Percentiles rank a stretch among this genome's conserved stretches.
Evolutionary conservation across 64 coral and sea anemone species (phyloP).

Genomic region (Orbicella faveolata): DNA sequence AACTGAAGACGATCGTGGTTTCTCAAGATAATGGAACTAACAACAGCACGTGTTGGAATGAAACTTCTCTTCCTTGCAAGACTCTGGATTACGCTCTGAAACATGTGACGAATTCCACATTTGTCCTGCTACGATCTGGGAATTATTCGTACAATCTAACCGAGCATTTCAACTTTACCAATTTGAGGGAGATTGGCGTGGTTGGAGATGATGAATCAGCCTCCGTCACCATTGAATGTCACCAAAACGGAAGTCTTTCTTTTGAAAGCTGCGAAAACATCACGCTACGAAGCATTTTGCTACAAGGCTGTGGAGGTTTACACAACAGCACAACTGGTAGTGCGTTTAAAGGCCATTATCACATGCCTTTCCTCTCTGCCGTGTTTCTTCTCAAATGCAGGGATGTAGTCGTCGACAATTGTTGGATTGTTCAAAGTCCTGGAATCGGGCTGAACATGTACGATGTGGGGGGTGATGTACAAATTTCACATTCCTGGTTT

Average conservation of each 20-base stretch:
- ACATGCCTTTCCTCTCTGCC: constrained; percentile 18
- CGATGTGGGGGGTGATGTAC: constrained; percentile 55
- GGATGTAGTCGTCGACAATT: constrained; percentile 18
- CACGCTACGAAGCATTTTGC: constrained; percentile 4
- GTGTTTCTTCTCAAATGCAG: constrained; percentile 23
- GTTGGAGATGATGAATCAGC: background rate
- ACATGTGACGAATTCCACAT: constrained; percentile 10
- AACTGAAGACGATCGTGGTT: background rate
- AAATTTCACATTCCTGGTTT: constrained; percentile 28
- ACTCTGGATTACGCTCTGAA: constrained; percentile 30
- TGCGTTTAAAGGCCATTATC: background rate
- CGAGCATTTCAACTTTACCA: constrained; percentile 19
- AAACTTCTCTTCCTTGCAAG: constrained; percentile 2
- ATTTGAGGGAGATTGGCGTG: background rate
- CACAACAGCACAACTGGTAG: constrained; percentile 16
- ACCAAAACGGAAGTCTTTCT: constrained; percentile 19
- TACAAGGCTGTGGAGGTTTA: constrained; percentile 21
- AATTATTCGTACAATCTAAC: constrained; percentile 4
- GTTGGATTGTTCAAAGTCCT: constrained; percentile 22
- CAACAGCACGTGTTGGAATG: constrained; percentile 14
- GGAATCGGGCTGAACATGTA: constrained; percentile 63
- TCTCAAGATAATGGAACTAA: constrained; percentile 5
- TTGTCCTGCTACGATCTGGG: background rate
- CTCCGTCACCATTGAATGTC: constrained; percentile 30
- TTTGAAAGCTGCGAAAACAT: constrained; percentile 53